Conservation (phyloP, 2,888 invertebrate genomes). For the Tetheella fluctuosa region DNA sequence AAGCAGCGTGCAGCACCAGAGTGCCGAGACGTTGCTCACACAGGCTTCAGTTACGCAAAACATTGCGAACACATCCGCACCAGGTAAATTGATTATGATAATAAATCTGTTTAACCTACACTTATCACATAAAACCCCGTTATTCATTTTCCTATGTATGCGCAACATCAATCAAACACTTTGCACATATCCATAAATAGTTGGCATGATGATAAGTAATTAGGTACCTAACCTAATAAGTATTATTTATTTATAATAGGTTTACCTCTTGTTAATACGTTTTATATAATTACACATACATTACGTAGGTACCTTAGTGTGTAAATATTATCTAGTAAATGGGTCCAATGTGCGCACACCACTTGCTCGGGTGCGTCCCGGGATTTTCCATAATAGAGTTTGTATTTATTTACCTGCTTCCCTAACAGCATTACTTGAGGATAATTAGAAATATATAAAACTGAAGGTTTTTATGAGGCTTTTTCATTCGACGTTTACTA, state of each 20-base stretch:
- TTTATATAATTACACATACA: background rate
- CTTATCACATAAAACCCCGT: constrained; percentile 3
- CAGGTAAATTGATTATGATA: constrained; percentile 53
- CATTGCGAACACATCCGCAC: constrained; percentile 58
- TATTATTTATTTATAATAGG: constrained; percentile 1
- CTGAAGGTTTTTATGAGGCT: background rate
- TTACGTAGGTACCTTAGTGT: background rate
- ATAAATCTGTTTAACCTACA: background rate
- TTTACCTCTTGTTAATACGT: too few species aligned
- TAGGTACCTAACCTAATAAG: constrained; percentile 5
- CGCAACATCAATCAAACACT: constrained; percentile 2
- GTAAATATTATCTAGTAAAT: constrained; percentile 3
- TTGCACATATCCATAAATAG: background rate
- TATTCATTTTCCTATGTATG: constrained; percentile 1
- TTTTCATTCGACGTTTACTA: background rate
- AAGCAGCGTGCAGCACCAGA: constrained; percentile 78
- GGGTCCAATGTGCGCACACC: constrained; percentile 1
- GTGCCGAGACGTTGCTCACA: constrained; percentile 73
- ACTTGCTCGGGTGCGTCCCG: constrained; percentile 1
- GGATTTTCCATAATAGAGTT: constrained; percentile 18
- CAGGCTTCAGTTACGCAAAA: constrained; percentile 73
- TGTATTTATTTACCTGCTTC: constrained; percentile 14
- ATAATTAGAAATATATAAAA: background rate
- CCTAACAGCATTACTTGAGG: constrained; percentile 10
- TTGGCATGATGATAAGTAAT: background rate